These are phyloP conservation scores for Fabriciana adippe DNA, from an alignment of 2,888 invertebrate genomes.

Conservation along the genomic window DNA sequence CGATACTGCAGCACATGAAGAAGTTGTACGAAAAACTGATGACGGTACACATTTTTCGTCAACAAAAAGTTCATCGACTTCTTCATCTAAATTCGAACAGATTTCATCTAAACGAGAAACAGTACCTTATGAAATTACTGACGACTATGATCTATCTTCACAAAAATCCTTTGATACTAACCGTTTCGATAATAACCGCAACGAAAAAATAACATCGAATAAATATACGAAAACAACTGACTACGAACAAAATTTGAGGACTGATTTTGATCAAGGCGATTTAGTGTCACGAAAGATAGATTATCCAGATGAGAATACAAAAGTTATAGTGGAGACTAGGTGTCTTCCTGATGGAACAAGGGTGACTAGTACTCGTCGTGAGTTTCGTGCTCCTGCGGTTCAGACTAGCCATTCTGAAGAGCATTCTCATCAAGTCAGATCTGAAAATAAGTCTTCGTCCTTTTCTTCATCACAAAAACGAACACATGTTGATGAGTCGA, in stretches of 20 bases:
- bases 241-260: conserved; percentile 52
- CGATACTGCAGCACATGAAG: conserved; percentile 66
- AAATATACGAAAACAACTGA: conserved; percentile 51
- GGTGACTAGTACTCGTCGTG: conserved; percentile 86
- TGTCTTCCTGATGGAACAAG: conserved; percentile 85
- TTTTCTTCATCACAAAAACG: conserved; percentile 55
- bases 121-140: conserved; percentile 61
- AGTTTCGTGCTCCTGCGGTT: conserved; percentile 75
- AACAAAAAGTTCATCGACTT: conserved; percentile 62
- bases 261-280: conserved; percentile 64
- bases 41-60: conserved; percentile 67
- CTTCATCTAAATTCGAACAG: conserved; percentile 65
- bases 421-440: conserved; percentile 54
- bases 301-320: conserved; percentile 85
- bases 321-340: conserved; percentile 85
- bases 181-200: conserved; percentile 51
- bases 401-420: conserved; percentile 64
- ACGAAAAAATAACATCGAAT: conserved; percentile 51
- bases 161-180: conserved; percentile 51
- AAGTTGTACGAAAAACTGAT: conserved; percentile 66
- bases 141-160: conserved; percentile 55
- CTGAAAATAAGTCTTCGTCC: conserved; percentile 56
- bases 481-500: conserved; percentile 55
- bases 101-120: conserved; percentile 63
- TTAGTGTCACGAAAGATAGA: conserved; percentile 82